A percentile compares a stretch with the other conserved stretches of the same genome.
phyloP scores from a whole-genome alignment of 2,888 invertebrate genomes.

The Bombyx huttoni region DNA sequence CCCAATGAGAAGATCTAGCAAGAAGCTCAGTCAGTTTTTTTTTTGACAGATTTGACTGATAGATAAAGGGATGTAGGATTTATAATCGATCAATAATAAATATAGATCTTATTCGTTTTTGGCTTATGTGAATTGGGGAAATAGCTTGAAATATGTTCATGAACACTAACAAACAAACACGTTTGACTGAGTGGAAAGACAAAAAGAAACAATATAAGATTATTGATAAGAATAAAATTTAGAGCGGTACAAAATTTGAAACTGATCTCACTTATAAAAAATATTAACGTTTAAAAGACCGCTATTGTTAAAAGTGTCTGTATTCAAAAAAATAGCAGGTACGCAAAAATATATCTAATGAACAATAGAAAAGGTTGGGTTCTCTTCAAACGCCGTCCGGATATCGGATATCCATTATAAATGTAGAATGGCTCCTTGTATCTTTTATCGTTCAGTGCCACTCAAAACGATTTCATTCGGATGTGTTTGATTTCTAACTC shows the following conservation, averaged over 20 bases:
- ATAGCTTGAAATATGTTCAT: no score
- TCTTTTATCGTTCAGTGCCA: neutral
- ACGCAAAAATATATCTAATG: neutral
- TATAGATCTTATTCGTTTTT: no score
- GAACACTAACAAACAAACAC: no score
- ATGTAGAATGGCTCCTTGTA: neutral
- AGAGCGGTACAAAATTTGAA: no score
- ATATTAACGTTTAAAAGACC: neutral
- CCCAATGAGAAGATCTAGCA: no score
- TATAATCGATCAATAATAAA: neutral
- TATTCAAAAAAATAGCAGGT: neutral
- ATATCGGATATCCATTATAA: neutral
- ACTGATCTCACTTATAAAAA: neutral
- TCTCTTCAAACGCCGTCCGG: neutral
- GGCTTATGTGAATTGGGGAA: no score
- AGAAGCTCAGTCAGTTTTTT: no score
- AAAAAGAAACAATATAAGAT: no score
- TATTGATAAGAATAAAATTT: no score
- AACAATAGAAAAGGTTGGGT: neutral
- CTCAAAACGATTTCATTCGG: neutral
- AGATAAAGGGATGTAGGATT: neutral
- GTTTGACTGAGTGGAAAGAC: no score
- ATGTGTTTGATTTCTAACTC: neutral
- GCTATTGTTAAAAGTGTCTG: neutral
- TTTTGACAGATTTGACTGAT: neutral